Percentiles rank a stretch among this genome's conserved stretches.
Evolutionary conservation across 2,888 invertebrate species (phyloP).

Genomic region (Bembecia ichneumoniformis): DNA sequence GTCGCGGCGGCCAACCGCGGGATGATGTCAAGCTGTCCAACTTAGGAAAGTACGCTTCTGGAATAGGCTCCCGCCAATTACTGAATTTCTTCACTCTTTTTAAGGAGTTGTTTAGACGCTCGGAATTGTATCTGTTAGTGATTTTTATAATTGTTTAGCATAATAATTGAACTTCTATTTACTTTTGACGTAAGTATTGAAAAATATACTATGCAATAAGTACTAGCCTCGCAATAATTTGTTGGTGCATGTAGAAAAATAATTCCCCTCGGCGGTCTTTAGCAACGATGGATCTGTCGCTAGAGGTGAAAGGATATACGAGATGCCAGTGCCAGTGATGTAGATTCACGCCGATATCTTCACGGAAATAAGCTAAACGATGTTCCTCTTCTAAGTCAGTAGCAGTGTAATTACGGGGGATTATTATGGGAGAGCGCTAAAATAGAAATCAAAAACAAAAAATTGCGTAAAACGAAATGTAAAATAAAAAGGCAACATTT

Average conservation of each 20-base stretch:
- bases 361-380: constrained; percentile 85
- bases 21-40: constrained; percentile 79
- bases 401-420: constrained; percentile 84
- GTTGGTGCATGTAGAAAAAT: constrained; percentile 84
- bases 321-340: constrained; percentile 90
- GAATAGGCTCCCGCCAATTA: constrained; percentile 76
- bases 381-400: constrained; percentile 86
- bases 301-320: constrained; percentile 78
- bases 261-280: constrained; percentile 86
- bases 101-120: constrained; percentile 81
- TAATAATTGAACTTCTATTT: no score
- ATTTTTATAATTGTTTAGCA: no score
- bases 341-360: constrained; percentile 84
- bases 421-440: constrained; percentile 76
- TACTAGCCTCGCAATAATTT: constrained; percentile 57
- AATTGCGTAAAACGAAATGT: no score
- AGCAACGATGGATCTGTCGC: constrained; percentile 71
- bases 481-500: no score
- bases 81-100: constrained; percentile 75
- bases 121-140: constrained; percentile 76
- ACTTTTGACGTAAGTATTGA: no score
- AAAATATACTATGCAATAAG: background rate
- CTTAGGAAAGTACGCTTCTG: constrained; percentile 87
- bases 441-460: constrained; percentile 8
- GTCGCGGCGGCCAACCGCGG: constrained; percentile 81